Conservation (phyloP, 2,888 invertebrate genomes). For the Drosophila colorata region DNA sequence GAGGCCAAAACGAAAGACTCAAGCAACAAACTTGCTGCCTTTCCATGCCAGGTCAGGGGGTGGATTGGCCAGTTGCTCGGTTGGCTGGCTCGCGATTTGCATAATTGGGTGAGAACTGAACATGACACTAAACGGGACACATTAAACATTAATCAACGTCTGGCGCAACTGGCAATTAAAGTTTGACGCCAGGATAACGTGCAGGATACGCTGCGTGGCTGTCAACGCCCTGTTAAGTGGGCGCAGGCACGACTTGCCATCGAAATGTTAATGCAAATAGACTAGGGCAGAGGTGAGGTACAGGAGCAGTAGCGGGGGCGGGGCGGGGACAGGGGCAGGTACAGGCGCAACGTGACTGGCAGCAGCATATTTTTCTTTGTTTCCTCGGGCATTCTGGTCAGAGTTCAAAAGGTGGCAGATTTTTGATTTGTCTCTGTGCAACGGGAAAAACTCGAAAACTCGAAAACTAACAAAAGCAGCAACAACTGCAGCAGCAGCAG, state of each 20-base stretch:
- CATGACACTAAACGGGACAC: constrained; percentile 42
- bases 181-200: constrained; percentile 36
- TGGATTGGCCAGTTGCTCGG: background rate
- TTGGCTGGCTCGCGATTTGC: constrained; percentile 26
- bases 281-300: background rate
- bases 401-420: constrained; percentile 40
- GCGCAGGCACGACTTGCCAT: constrained; percentile 14
- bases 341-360: background rate
- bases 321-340: no score
- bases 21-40: constrained; percentile 40
- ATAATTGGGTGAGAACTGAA: constrained; percentile 58
- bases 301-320: background rate
- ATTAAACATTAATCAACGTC: constrained; percentile 31
- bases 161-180: constrained; percentile 24
- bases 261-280: no score
- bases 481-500: constrained; percentile 5
- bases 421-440: constrained; percentile 24
- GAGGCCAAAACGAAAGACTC: constrained; percentile 38
- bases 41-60: constrained; percentile 3
- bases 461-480: constrained; percentile 10
- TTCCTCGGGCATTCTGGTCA: constrained; percentile 5
- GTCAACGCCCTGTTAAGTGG: constrained; percentile 24
- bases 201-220: constrained; percentile 7
- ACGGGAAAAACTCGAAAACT: constrained; percentile 48
- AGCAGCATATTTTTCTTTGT: constrained; percentile 2